phyloP scores from a whole-genome alignment of 2,888 invertebrate genomes.

The Cephus pulcher region DNA sequence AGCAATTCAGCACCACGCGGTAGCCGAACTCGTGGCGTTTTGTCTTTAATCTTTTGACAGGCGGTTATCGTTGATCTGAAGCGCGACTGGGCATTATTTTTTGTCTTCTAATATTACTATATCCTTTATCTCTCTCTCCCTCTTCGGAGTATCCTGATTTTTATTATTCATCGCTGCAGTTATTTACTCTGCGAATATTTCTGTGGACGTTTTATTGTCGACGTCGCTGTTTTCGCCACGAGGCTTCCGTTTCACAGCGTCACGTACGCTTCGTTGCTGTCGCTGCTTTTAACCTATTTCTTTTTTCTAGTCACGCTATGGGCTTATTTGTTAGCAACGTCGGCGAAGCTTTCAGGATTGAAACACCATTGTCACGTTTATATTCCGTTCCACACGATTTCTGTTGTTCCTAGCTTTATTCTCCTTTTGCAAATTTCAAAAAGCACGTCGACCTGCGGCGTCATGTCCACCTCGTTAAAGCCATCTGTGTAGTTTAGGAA shows the following conservation, averaged over 20 bases:
- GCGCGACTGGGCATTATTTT: not conserved
- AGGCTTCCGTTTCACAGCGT: not conserved
- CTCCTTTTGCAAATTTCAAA: not conserved
- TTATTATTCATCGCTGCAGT: not conserved
- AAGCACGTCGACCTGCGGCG: not conserved
- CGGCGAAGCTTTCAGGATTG: not conserved
- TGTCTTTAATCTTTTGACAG: not conserved
- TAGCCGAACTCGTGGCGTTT: not conserved
- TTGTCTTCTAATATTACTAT: not conserved
- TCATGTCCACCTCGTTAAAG: not conserved
- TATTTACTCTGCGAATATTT: not conserved
- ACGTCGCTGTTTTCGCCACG: not conserved
- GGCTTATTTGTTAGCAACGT: not conserved
- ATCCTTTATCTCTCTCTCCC: not conserved
- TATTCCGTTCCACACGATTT: not conserved
- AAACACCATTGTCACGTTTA: not conserved
- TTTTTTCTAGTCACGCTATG: not conserved
- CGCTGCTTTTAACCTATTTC: not conserved
- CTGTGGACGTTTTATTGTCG: not conserved
- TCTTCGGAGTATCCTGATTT: not conserved
- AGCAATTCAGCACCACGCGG: not conserved
- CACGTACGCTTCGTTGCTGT: not conserved
- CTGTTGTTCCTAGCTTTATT: not conserved
- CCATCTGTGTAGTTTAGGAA: not conserved
- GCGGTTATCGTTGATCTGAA: not conserved